Evolutionary conservation across 2,797 vertebrate genomes (phyloP).

Genomic region (Darevskia mixta): DNA sequence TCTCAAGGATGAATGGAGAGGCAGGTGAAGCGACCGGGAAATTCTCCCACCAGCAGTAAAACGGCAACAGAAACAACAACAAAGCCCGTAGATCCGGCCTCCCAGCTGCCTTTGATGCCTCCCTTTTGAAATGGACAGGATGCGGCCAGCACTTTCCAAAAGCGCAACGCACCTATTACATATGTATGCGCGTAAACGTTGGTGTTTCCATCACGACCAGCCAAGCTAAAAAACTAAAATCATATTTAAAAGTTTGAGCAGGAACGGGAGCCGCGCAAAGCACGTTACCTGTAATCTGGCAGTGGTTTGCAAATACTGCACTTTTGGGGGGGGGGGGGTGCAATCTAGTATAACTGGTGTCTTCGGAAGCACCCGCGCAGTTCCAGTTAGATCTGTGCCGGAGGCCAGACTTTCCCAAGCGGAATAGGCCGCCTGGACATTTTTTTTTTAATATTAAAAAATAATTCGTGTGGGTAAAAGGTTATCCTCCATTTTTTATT

Average conservation of each 20-base stretch:
- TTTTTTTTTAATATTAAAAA: neutral
- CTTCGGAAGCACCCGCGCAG: neutral
- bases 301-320: neutral
- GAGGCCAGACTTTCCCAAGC: neutral
- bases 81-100: neutral
- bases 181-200: too few species aligned
- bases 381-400: neutral
- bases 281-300: neutral
- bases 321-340: too few species aligned
- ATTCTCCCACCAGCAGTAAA: constrained; percentile 33
- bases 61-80: neutral
- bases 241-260: neutral
- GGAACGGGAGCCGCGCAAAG: neutral
- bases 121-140: neutral
- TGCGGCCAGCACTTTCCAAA: neutral
- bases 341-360: too few species aligned
- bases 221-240: too few species aligned
- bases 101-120: too few species aligned
- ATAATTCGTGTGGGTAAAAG: neutral
- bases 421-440: neutral
- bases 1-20: constrained; percentile 55
- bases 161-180: too few species aligned
- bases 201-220: too few species aligned
- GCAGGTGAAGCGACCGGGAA: constrained; percentile 56
- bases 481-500: neutral